phyloP scores from a whole-genome alignment of 2,888 invertebrate genomes.

The Tiliacea aurago region DNA sequence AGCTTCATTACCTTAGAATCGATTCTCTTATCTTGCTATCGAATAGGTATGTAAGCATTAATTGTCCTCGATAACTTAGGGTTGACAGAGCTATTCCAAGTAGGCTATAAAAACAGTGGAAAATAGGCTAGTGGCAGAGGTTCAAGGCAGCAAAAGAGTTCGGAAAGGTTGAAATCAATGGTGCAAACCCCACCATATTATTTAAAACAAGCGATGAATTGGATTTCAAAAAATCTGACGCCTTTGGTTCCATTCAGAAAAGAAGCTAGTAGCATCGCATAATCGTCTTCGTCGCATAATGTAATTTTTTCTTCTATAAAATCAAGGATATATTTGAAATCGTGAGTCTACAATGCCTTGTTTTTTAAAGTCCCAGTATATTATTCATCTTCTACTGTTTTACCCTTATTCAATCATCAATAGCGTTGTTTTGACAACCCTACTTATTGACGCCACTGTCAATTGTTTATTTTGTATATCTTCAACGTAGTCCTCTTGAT shows the following conservation, averaged over 20 bases:
- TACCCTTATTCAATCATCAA: not conserved
- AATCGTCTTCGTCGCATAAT: too few relatives aligned
- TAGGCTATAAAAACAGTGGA: not conserved
- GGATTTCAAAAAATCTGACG: not conserved
- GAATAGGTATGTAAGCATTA: slow-evolving; percentile 49
- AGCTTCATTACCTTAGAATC: slow-evolving; percentile 61
- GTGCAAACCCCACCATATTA: not conserved
- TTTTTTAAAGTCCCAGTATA: too few relatives aligned
- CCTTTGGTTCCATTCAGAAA: too few relatives aligned
- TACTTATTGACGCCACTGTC: slow-evolving; percentile 8
- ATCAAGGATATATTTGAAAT: too few relatives aligned
- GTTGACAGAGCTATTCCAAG: slow-evolving; percentile 21
- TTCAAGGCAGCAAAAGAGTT: not conserved
- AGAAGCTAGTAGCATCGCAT: too few relatives aligned
- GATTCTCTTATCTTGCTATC: slow-evolving; percentile 61
- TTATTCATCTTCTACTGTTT: not conserved
- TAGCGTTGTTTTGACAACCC: slow-evolving; percentile 4
- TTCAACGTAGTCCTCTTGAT: slow-evolving; percentile 27
- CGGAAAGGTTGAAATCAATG: not conserved
- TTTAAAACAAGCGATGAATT: not conserved
- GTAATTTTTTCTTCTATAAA: not conserved
- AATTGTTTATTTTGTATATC: slow-evolving; percentile 23
- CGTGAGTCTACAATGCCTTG: too few relatives aligned
- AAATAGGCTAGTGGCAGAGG: not conserved
- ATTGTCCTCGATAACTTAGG: slow-evolving; percentile 54